Evolutionary conservation across 2,797 vertebrate genomes (phyloP).

Genomic region (Garrulus glandarius): DNA sequence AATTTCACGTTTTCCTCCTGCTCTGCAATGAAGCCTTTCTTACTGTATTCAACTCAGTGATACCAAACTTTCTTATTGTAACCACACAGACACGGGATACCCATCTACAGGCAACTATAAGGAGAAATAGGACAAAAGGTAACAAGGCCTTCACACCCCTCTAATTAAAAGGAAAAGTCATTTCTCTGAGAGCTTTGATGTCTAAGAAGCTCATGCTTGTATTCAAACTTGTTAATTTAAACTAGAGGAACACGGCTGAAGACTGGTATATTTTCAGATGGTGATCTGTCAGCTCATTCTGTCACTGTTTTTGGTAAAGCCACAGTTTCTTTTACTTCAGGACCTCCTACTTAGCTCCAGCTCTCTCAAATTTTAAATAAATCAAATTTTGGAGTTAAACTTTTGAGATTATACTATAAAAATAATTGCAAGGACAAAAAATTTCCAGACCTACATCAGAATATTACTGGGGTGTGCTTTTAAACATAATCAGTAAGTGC

Average conservation of each 20-base stretch:
- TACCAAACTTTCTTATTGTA: not conserved
- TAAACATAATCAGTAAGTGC: not conserved
- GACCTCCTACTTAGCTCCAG: not conserved
- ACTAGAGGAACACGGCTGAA: not conserved
- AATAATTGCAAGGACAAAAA: not conserved
- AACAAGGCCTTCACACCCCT: not conserved
- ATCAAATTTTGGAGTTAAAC: not conserved
- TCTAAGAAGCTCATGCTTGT: not conserved
- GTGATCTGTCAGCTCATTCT: not conserved
- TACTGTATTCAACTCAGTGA: fast-evolving
- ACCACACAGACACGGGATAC: not conserved
- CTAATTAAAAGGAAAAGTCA: not conserved
- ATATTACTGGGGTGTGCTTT: not conserved
- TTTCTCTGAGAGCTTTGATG: not conserved
- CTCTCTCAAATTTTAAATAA: not conserved
- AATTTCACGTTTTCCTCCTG: not conserved
- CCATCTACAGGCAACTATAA: not conserved
- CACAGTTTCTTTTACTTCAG: not conserved
- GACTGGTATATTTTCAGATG: not conserved
- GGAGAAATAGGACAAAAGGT: not conserved
- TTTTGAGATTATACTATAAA: not conserved
- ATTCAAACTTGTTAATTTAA: not conserved
- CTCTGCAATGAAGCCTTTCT: not conserved
- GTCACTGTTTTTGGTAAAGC: not conserved
- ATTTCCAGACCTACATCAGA: not conserved